A percentile compares a stretch with the other conserved stretches of the same genome.
Evolutionary conservation across 2,888 invertebrate genomes (phyloP).

Genomic region (Gastrophysa polygoni): DNA sequence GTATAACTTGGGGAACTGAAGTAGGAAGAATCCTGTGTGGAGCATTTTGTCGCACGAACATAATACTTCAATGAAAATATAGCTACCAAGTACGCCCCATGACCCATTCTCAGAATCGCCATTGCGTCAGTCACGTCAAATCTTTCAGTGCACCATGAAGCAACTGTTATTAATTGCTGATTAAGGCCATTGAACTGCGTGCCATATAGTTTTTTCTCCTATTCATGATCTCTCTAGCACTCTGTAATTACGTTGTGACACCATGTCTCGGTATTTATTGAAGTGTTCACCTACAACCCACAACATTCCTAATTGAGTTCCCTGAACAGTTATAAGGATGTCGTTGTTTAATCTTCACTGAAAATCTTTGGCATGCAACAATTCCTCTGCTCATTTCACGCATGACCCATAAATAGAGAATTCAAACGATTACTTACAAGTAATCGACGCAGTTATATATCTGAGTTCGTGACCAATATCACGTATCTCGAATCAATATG

Average conservation of each 20-base stretch:
- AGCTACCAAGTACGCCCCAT: no score
- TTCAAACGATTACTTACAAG: conserved; percentile 12
- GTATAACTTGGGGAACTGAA: no score
- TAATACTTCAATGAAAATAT: no score
- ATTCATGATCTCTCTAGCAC: conserved; percentile 6
- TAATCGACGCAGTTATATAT: conserved; percentile 5
- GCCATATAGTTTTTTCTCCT: background rate
- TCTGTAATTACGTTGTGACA: conserved; percentile 14
- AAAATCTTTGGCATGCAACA: conserved; percentile 22
- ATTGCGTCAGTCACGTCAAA: no score
- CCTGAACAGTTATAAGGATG: conserved; percentile 23
- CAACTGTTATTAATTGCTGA: background rate
- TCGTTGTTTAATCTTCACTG: conserved; percentile 19
- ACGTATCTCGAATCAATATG: background rate
- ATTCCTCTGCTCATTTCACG: conserved; percentile 20
- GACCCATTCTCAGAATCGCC: no score
- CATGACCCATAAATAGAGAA: conserved; percentile 20
- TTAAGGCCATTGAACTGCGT: background rate
- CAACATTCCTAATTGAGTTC: conserved; percentile 14
- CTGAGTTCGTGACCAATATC: conserved; percentile 18
- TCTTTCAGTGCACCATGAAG: background rate
- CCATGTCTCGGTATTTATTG: conserved; percentile 16
- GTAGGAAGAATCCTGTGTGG: no score
- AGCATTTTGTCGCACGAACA: no score
- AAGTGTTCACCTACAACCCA: conserved; percentile 18